Evolutionary conservation across 2,113 vertebrate species (phyloP).

Genomic region (Crocuta crocuta): DNA sequence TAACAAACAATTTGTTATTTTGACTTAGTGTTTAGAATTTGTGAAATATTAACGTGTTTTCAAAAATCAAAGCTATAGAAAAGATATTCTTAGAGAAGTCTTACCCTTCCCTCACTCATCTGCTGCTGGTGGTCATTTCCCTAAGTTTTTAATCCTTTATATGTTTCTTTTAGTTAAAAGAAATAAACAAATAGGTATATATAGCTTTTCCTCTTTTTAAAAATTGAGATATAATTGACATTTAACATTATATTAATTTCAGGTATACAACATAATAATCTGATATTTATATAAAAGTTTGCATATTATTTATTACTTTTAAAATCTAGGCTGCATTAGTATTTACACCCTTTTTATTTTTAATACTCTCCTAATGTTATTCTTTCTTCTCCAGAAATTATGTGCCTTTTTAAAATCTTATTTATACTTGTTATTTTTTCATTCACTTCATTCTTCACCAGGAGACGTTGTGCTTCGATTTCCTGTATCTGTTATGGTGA

Average conservation of each 20-base stretch:
- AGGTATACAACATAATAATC: neutral
- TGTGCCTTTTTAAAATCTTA: neutral
- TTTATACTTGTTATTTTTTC: neutral
- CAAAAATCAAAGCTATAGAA: neutral
- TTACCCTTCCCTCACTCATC: neutral
- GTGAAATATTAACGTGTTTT: neutral
- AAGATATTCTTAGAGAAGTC: neutral
- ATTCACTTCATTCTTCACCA: neutral
- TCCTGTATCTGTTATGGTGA: neutral
- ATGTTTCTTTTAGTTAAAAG: neutral
- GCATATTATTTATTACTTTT: neutral
- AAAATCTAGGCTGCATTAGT: neutral
- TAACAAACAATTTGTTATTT: neutral
- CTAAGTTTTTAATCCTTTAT: neutral
- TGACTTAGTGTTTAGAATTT: conserved; percentile 5
- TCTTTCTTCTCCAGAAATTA: neutral
- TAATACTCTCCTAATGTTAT: neutral
- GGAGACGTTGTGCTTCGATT: neutral
- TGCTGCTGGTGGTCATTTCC: neutral
- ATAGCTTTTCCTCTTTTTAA: neutral
- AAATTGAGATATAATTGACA: neutral
- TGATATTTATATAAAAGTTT: neutral
- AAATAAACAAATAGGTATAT: neutral
- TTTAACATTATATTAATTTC: neutral
- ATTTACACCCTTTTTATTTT: neutral